A percentile compares a stretch with the other conserved stretches of the same genome.
Conservation (phyloP, 2,113 vertebrate species). For the Sinocyclocheilus rhinocerous region DNA sequence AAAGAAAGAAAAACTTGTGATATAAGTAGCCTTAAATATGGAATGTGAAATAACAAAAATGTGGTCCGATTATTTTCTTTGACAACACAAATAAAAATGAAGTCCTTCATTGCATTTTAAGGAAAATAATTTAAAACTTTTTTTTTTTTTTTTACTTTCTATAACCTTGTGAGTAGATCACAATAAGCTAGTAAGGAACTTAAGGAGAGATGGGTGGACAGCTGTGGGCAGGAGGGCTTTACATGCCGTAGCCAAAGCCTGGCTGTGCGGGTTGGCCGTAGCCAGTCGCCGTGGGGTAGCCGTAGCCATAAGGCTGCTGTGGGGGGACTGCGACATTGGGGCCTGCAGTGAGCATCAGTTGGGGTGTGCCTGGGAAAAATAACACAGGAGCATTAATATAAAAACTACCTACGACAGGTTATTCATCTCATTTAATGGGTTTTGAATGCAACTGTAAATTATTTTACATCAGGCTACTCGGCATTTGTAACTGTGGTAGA, state of each 20-base stretch:
- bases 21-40: slow-evolving; percentile 83
- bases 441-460: not conserved
- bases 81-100: slow-evolving; percentile 84
- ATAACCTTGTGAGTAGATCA: slow-evolving; percentile 86
- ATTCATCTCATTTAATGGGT: not conserved
- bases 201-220: slow-evolving; percentile 77
- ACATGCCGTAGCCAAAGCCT: slow-evolving; percentile 97
- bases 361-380: slow-evolving; percentile 85
- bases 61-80: slow-evolving; percentile 81
- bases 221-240: slow-evolving; percentile 70
- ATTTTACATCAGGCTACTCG: not conserved
- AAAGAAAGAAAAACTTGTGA: slow-evolving; percentile 74
- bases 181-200: slow-evolving; percentile 88
- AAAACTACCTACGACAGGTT: too few relatives aligned
- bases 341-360: slow-evolving; percentile 97
- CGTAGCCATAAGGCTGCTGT: slow-evolving; percentile 93
- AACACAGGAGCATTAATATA: not conserved
- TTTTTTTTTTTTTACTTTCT: slow-evolving; percentile 69
- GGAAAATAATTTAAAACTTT: slow-evolving; percentile 78
- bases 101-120: slow-evolving; percentile 88
- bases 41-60: slow-evolving; percentile 88
- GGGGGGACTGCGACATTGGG: slow-evolving; percentile 93
- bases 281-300: slow-evolving; percentile 86
- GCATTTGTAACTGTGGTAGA: not conserved
- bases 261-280: slow-evolving; percentile 87